Percentiles rank a stretch among this genome's conserved stretches.
Conservation (phyloP, 1,140 invertebrate genomes). For the Drosophila aff. region DNA sequence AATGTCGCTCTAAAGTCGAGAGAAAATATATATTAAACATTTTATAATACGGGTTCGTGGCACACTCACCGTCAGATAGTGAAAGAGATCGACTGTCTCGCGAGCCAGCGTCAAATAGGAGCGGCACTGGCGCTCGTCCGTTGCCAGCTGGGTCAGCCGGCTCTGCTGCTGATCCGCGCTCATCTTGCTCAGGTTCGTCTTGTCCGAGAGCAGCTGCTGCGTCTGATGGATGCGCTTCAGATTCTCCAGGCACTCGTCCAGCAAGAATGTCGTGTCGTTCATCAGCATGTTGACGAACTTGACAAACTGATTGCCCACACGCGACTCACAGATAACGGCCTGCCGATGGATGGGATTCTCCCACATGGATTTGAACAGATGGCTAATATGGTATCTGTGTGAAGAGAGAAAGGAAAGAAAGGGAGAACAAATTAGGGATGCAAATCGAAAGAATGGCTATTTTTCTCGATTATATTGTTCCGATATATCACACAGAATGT, state of each 20-base stretch:
- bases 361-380: conserved; percentile 97
- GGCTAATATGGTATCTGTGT: conserved; percentile 95
- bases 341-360: conserved; percentile 88
- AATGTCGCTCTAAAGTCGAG: conserved; percentile 88
- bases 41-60: background rate
- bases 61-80: conserved; percentile 93
- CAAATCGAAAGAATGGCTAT: background rate
- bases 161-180: conserved; percentile 91
- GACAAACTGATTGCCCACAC: conserved; percentile 96
- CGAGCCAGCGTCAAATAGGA: conserved; percentile 97
- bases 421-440: background rate
- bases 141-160: conserved; percentile 91
- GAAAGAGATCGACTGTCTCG: conserved; percentile 99
- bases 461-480: no score
- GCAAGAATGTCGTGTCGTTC: conserved; percentile 99
- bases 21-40: background rate
- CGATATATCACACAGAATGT: no score
- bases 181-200: conserved; percentile 88
- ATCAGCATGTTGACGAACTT: conserved; percentile 99
- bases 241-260: conserved; percentile 98
- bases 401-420: background rate
- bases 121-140: conserved; percentile 96
- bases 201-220: conserved; percentile 92
- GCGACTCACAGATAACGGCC: conserved; percentile 93
- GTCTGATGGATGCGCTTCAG: conserved; percentile 98